phyloP scores from a whole-genome alignment of 2,113 vertebrate species.

The Psittacus erithacus region DNA sequence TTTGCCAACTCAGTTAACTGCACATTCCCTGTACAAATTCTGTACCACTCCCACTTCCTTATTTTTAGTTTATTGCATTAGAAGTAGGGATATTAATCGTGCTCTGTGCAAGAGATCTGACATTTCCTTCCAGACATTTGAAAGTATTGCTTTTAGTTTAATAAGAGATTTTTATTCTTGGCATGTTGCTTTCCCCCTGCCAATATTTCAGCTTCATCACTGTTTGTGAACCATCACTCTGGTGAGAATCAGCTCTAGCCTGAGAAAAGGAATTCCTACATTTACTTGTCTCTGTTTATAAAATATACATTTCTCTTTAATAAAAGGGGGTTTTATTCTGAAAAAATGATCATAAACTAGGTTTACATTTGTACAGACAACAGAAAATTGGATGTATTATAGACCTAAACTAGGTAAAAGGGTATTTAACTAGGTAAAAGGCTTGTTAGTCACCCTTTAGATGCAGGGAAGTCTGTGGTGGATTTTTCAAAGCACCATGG shows the following conservation, averaged over 20 bases:
- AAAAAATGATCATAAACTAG: conserved; percentile 8
- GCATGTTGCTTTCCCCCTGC: background rate
- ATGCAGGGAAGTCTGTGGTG: background rate
- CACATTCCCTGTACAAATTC: background rate
- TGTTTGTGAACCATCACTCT: conserved; percentile 15
- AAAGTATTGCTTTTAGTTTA: conserved; percentile 37
- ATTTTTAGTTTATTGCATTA: conserved; percentile 2
- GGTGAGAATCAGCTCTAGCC: conserved; percentile 1
- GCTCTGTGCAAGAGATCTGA: background rate
- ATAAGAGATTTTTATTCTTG: conserved; percentile 49
- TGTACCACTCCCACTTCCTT: background rate
- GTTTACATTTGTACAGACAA: background rate
- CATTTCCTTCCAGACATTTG: background rate
- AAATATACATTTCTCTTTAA: conserved; percentile 1
- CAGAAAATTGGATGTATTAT: background rate
- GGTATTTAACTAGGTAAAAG: background rate
- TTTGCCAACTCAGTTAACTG: background rate
- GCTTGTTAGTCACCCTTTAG: background rate
- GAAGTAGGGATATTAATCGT: background rate
- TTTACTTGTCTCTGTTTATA: conserved; percentile 30
- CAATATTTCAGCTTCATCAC: conserved; percentile 52
- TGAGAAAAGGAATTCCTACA: background rate
- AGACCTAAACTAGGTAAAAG: background rate
- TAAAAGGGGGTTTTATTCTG: background rate
- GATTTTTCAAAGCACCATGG: background rate